Base-by-base conservation (phyloP, 2,888 invertebrate species). In the Netelia virgata region DNA sequence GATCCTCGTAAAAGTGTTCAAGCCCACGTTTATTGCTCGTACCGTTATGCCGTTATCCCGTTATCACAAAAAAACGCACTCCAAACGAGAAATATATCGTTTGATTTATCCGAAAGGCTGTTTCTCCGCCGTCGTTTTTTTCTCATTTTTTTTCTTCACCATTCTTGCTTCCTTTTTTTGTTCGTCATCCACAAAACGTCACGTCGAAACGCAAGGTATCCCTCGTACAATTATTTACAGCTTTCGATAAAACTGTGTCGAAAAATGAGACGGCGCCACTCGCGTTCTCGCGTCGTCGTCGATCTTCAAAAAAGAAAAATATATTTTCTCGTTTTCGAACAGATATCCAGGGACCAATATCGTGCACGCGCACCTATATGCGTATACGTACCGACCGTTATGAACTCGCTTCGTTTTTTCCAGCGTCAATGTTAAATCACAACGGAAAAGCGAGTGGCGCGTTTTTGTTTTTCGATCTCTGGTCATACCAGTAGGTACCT, bases 71-170 rank as follows among this genome's bases (percentile, higher is more conserved):
- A 77, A 77, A 61, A 84, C 41, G 53, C 61, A 66, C 73, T 72
- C 72, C 75, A 23, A 73, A 84, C 76, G 80, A 84, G 76, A 84
- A 80, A 84, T 84, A 86, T 79, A 88, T 86, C 86, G 79, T 83
- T 87, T 89, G 89, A 89, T 89, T 89, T 89, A 89, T 89, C 86
- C 78, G 66, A 76, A 82, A 83, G 81, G 69, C 72, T 80, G 81
- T 68, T 80, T 55, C 63, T 59, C 83, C 55, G 36, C 41, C 64
- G 28, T 74, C 9, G 55, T 53, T 53, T 61, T 41, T 68, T 28
- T 74, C 47, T 61, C 57, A n/a, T 68, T 68, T 16, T 66, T 66
- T 66, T 50, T 23, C 36, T n/a, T 3, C 36, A 1, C 20, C 6
- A 0, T 28, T 28, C 3, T 28, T 28, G 23, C 23, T 28, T 28